Base-by-base conservation (phyloP, 2,113 vertebrate species). In the Theropithecus gelada region DNA sequence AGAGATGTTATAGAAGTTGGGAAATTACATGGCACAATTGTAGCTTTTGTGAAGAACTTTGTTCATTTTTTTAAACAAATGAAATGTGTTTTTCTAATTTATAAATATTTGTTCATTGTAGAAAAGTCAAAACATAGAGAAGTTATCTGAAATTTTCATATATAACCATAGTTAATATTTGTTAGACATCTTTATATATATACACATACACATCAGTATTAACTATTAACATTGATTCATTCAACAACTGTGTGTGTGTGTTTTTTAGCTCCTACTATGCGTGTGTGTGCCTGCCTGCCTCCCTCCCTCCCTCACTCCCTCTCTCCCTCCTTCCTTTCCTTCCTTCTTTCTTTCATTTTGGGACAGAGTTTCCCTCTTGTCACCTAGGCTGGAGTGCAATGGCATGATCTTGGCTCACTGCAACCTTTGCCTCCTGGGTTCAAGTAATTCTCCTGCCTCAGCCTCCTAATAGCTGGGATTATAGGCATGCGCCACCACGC, bases 31-130 rank as follows among this genome's bases (percentile, higher is more conserved):
- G 59, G 12, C 12, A 79, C 27, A 50, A 0, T 80, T 78, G 10
- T 68, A 45, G 27, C 22, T 66, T 94, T 96, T 88, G 59, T 83
- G 79, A 96, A 94, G 80, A 75, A 86, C 50, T 38, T 87, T 78
- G 40, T 73, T 73, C 76, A 59, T 30, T 75, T 90, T 90, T 95
- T 97, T 45, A 30, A 64, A 90, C 11, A 95, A 50, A 75, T 87
- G 10, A 88, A 87, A 72, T 61, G 2, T 14, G 75, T 8, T 78
- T 73, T 64, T 4, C 70, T 55, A 59, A 79, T 61, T 75, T 95
- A 30, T 75, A 86, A 18, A 52, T 82, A n/a, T 66, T 18, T 23
- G 6, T 84, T n/a, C 40, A 64, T 75, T 90, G 22, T 92, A 79
- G 87, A 95, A 92, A 93, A 94, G 40, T 64, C 8, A 95, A 79